Evolutionary conservation across 2,888 invertebrate genomes (phyloP), one percentile per base, ranked within the genome.

Genomic region (Pseudoips prasinana): DNA sequence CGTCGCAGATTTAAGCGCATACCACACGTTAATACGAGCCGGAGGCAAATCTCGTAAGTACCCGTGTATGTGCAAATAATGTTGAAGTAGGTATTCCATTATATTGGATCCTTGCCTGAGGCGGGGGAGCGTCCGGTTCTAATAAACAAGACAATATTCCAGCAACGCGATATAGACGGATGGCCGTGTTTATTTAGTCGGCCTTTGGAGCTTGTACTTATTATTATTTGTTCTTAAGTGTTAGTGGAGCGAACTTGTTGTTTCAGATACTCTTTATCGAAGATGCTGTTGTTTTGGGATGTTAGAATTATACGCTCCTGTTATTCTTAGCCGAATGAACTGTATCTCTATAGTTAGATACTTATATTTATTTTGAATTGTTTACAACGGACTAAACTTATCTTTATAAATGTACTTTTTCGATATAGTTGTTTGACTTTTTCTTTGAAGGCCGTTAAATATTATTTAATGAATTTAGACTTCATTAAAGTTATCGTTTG

Each of bases 31-130:
- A 84, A 84, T 82, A 81, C 74, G 45, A 43, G 72, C 86, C 77
- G 39, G 57, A 33, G 81, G 87, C 85, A 57, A 56, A 69, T 72
- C 66, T 73, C 63, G 74, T 77, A 81, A 76, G 76, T 79, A 79
- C 69, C 75, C 71, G 63, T 79, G 82, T 81, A 75, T 81, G 80
- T 74, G 82, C 84, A 86, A 87, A 87, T 86, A 88, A 81, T 74
- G 73, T 73, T 78, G 75, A 85, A 87, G 83, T 57, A 58, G 58
- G 52, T 86, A 87, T 88, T 86, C 82, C 80, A 86, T 87, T 87
- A 87, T 87, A 85, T 85, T 75, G 77, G 80, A 86, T 82, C 87
- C 87, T 80, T 59, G 82, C 87, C 83, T 50, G 42, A 46, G 86
- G 87, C 83, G 42, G 52, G 66, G 70, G 70, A 60, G 64, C 82